Evolutionary conservation across 2,797 vertebrate genomes (phyloP).

Genomic region (Acipenser oxyrinchus): DNA sequence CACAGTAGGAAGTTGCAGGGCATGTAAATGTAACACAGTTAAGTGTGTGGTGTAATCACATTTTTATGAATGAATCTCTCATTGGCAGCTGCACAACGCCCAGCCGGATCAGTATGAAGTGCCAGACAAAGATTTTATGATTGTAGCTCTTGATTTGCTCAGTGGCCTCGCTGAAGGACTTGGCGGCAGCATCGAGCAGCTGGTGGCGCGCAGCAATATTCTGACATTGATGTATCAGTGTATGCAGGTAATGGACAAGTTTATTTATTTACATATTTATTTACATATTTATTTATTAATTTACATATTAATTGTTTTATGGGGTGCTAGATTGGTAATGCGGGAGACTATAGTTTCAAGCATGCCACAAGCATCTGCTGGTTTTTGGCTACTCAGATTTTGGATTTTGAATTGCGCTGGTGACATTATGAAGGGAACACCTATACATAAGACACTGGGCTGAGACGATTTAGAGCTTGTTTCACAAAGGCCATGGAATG

Average conservation of each 20-base stretch:
- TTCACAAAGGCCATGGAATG: too few relatives aligned
- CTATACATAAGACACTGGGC: too few relatives aligned
- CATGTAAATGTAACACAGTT: slow-evolving; percentile 12
- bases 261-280: too few relatives aligned
- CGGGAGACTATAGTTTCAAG: too few relatives aligned
- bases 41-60: not conserved
- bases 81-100: slow-evolving; percentile 77
- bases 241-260: slow-evolving; percentile 71
- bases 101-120: slow-evolving; percentile 88
- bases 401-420: too few relatives aligned
- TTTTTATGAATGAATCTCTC: slow-evolving; percentile 9
- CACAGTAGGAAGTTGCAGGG: slow-evolving; percentile 5
- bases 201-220: slow-evolving; percentile 89
- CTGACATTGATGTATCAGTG: slow-evolving; percentile 92
- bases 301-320: too few relatives aligned
- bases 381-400: too few relatives aligned
- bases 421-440: too few relatives aligned
- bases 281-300: too few relatives aligned
- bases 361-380: too few relatives aligned
- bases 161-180: slow-evolving; percentile 91
- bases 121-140: slow-evolving; percentile 98
- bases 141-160: slow-evolving; percentile 89
- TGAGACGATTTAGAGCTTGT: too few relatives aligned
- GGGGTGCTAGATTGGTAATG: too few relatives aligned
- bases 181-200: slow-evolving; percentile 85